Base-by-base conservation (phyloP, 2,888 invertebrate genomes). In the Drosophila colorata region DNA sequence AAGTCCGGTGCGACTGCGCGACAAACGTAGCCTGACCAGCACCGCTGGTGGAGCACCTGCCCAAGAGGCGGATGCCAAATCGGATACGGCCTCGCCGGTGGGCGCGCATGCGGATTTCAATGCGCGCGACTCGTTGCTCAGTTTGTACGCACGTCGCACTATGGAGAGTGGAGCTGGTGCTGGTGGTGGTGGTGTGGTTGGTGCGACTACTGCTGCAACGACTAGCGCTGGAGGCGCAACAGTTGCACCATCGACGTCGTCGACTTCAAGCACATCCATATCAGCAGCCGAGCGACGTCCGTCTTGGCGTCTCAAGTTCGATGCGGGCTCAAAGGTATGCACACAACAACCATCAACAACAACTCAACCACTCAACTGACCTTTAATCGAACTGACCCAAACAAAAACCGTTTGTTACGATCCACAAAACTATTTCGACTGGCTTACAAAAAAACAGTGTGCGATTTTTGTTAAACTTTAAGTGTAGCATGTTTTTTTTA, bases 231-330 rank as follows among this genome's bases (percentile, higher is more conserved):
- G 63, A 60, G 57, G 60, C 60, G 48, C 57, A 48, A 18, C 59
- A 59, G 64, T 40, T 44, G 68, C 60, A 20, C 47, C 78, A n/a
- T 53, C 73, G 16, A 52, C 82, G 13, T 66, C 86, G 7, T 57
- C 78, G 33, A 37, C 73, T 16, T 43, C 80, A 23, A 33, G 63
- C 14, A 67, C 74, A 48, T 68, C 74, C 56, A 64, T 55, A 35
- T 79, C 89, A 38, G 78, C 89, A 69, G 90, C 91, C 35, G 97
- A 97, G 93, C 95, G 97, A 84, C 95, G 97, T 91, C 97, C 98
- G 41, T 97, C 97, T 86, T 98, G 98, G 98, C 95, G 97, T 92
- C 94, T 98, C 90, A 95, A 96, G 92, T 95, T 97, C 93, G 97
- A 97, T 94, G 96, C 96, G 93, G 94, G 95, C 93, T 96, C 96